A percentile compares a stretch with the other conserved stretches of the same genome.
Conservation (phyloP, 2,797 vertebrate genomes). For the Artibeus jamaicensis region DNA sequence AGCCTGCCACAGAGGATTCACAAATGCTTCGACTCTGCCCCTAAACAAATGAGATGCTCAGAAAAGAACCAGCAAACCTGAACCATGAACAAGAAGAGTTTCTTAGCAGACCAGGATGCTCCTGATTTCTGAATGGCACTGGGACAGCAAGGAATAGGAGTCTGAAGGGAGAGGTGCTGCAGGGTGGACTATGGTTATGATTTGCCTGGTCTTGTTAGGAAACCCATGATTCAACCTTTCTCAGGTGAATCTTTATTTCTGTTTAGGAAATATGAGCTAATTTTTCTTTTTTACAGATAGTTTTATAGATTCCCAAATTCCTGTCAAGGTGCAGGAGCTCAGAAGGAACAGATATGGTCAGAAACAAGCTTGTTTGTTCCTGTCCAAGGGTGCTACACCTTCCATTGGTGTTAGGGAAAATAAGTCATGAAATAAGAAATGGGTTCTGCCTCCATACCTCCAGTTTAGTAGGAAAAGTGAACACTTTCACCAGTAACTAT, state of each 20-base stretch:
- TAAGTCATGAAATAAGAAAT: background rate
- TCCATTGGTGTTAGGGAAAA: fast-evolving
- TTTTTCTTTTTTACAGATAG: no score
- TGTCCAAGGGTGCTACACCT: background rate
- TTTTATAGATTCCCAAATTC: background rate
- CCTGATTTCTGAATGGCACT: background rate
- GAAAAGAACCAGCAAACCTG: background rate
- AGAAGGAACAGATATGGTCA: background rate
- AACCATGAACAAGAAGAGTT: background rate
- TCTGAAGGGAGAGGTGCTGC: no score
- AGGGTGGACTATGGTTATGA: background rate
- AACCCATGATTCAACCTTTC: background rate
- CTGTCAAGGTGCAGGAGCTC: background rate
- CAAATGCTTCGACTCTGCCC: background rate
- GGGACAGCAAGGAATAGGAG: background rate
- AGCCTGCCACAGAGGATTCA: background rate
- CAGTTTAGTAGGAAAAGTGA: background rate
- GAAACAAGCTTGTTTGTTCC: background rate
- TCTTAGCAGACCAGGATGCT: background rate
- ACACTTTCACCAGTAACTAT: background rate
- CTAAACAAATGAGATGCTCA: background rate
- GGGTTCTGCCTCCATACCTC: background rate
- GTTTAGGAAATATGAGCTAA: background rate
- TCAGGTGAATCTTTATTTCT: background rate
- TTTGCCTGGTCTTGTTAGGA: background rate